A percentile compares a stretch with the other conserved stretches of the same genome.
These are phyloP conservation scores for Grantiella picta DNA, from an alignment of 2,113 vertebrate genomes.

Conservation along the genomic window DNA sequence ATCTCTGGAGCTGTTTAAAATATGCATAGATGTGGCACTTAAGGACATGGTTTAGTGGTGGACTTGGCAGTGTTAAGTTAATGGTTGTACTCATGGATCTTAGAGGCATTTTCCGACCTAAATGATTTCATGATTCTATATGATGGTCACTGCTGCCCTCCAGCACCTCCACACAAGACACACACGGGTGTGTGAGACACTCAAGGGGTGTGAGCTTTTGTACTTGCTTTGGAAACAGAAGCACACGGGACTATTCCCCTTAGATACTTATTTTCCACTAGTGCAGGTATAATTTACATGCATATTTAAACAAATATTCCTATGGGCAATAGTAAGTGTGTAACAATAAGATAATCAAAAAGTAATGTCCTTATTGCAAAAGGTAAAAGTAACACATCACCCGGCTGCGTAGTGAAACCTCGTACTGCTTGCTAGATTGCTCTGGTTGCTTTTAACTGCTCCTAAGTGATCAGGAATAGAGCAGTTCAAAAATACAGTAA, in stretches of 20 bases:
- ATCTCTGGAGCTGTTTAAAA: not conserved
- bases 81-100: not conserved
- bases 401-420: not conserved
- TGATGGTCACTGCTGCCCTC: accelerated
- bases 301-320: not conserved
- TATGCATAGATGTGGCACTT: not conserved
- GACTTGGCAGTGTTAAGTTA: not conserved
- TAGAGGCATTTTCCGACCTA: not conserved
- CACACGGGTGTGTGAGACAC: too few species aligned
- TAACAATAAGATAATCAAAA: not conserved
- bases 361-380: not conserved
- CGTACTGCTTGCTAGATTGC: not conserved
- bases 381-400: not conserved
- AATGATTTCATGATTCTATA: not conserved
- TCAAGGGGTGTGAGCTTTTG: not conserved
- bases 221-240: not conserved
- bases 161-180: not conserved
- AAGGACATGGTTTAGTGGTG: not conserved
- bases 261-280: not conserved
- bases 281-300: not conserved
- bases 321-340: not conserved
- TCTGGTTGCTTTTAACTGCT: not conserved
- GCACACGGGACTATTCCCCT: not conserved
- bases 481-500: not conserved
- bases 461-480: not conserved